Conservation (phyloP, 2,888 invertebrate genomes). For the Volucella inanis region DNA sequence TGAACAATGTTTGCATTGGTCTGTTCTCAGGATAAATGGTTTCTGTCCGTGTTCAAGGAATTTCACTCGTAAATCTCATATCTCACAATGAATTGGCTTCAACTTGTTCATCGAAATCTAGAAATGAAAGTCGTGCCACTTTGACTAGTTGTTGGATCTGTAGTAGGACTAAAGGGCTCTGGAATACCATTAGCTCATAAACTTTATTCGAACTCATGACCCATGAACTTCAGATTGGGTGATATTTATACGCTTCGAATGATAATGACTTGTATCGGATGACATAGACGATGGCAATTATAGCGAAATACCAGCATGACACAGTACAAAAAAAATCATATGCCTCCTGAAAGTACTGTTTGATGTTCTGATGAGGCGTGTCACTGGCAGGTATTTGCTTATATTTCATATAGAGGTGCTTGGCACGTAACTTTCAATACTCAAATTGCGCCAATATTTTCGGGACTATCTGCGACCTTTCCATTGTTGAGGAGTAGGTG, state of each 20-base stretch:
- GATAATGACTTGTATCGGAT: constrained; percentile 93
- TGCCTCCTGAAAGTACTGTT: constrained; percentile 94
- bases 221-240: constrained; percentile 97
- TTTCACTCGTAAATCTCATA: background rate
- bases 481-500: constrained; percentile 93
- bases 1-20: constrained; percentile 70
- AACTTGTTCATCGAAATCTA: constrained; percentile 59
- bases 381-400: constrained; percentile 92
- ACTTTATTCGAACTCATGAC: constrained; percentile 92
- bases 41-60: constrained; percentile 35
- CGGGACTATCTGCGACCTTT: constrained; percentile 89
- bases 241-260: constrained; percentile 95
- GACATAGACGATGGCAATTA: constrained; percentile 96
- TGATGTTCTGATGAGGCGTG: constrained; percentile 92
- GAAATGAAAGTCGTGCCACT: constrained; percentile 58
- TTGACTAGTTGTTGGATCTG: constrained; percentile 73
- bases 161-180: constrained; percentile 77
- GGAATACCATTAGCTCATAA: constrained; percentile 84
- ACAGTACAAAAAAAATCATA: constrained; percentile 96
- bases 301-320: constrained; percentile 97
- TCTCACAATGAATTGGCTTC: background rate
- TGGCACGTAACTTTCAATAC: constrained; percentile 92
- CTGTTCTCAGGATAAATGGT: constrained; percentile 10
- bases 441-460: constrained; percentile 89
- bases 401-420: constrained; percentile 88